Conservation (phyloP, 1,140 invertebrate genomes). For the Drosophila repleta region DNA sequence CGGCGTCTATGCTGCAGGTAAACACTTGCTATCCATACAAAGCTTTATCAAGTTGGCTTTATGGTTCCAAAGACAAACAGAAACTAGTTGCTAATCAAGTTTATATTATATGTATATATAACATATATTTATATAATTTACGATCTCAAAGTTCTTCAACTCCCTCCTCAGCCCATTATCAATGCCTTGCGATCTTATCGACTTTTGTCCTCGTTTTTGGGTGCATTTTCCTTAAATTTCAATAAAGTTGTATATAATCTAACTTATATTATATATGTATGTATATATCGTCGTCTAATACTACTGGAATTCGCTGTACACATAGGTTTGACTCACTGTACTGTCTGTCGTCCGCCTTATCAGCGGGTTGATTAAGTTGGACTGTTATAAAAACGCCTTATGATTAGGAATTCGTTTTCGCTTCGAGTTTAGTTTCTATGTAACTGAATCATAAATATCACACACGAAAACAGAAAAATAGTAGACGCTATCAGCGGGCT, state of each 20-base stretch:
- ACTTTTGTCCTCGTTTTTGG: neutral
- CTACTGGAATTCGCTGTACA: neutral
- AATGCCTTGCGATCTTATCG: too few relatives aligned
- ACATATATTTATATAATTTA: too few relatives aligned
- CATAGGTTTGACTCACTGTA: constrained; percentile 20
- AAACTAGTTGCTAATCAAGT: too few relatives aligned
- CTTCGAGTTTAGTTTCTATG: neutral
- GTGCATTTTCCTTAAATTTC: neutral
- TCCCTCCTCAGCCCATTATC: too few relatives aligned
- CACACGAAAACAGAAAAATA: neutral
- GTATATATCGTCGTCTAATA: neutral
- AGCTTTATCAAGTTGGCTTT: too few relatives aligned
- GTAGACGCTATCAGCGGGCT: constrained; percentile 19
- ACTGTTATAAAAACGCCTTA: constrained; percentile 14
- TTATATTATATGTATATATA: too few relatives aligned
- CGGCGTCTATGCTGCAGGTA: too few relatives aligned
- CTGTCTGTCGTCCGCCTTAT: constrained; percentile 32
- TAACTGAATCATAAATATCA: constrained; percentile 33
- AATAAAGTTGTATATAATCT: neutral
- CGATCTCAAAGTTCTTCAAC: too few relatives aligned
- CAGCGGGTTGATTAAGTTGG: constrained; percentile 30
- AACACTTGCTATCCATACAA: too few relatives aligned
- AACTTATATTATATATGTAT: neutral
- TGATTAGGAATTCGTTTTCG: constrained; percentile 28
- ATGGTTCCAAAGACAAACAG: too few relatives aligned